These are phyloP conservation scores for Nezara viridula DNA, from an alignment of 2,888 invertebrate species.

Conservation along the genomic window DNA sequence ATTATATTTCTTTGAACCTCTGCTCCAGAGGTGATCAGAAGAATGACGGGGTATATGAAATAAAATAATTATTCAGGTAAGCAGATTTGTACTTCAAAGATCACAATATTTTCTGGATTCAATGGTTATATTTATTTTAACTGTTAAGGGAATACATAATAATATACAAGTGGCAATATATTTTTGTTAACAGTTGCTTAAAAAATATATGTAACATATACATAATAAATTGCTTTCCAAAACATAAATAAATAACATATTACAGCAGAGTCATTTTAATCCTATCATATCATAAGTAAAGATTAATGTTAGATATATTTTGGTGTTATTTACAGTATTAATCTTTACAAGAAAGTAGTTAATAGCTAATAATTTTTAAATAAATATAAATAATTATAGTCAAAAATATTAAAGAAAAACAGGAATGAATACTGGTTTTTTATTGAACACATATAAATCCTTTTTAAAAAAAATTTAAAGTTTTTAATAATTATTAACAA, in stretches of 20 bases:
- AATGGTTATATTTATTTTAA: constrained; percentile 55
- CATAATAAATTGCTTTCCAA: constrained; percentile 45
- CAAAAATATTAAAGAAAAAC: constrained; percentile 10
- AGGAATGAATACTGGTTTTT: constrained; percentile 53
- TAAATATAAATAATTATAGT: constrained; percentile 38
- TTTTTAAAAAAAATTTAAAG: constrained; percentile 19
- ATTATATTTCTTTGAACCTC: too few relatives aligned
- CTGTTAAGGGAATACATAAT: background rate
- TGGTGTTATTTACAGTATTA: constrained; percentile 55
- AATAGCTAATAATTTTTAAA: constrained; percentile 37
- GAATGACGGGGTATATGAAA: background rate
- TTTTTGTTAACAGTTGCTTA: constrained; percentile 54
- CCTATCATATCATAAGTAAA: constrained; percentile 52
- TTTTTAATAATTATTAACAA: constrained; percentile 51
- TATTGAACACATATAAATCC: constrained; percentile 56
- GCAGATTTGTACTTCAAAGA: constrained; percentile 46
- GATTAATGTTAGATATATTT: constrained; percentile 46
- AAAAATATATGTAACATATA: constrained; percentile 57
- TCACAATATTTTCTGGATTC: constrained; percentile 53
- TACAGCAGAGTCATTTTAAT: constrained; percentile 53
- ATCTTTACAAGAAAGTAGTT: constrained; percentile 47
- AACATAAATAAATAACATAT: constrained; percentile 53
- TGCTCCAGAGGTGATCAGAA: too few relatives aligned
- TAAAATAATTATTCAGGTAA: constrained; percentile 49
- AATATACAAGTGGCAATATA: constrained; percentile 48